Evolutionary conservation across 92 coral and sea anemone genomes (phyloP).

Genomic region (Palythoa caribaeorum): DNA sequence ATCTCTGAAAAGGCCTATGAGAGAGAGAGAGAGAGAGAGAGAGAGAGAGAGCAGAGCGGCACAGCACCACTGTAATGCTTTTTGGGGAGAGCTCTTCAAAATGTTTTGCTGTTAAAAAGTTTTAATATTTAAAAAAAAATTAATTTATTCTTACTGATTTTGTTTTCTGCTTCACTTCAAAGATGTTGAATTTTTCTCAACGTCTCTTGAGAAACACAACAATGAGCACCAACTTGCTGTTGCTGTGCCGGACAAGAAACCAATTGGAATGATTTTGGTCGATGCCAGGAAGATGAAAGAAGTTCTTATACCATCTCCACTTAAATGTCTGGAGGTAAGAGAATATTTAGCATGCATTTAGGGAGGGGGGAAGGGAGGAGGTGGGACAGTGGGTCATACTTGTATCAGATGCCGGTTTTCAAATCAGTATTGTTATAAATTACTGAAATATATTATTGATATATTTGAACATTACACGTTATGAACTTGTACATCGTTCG

Average conservation of each 20-base stretch:
- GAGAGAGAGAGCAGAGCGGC: too few species aligned
- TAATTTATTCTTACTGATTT: background rate
- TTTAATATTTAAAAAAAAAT: too few species aligned
- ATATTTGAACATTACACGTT: background rate
- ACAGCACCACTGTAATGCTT: too few species aligned
- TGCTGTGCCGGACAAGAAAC: constrained; percentile 81
- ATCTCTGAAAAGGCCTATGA: too few species aligned
- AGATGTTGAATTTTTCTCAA: constrained; percentile 92
- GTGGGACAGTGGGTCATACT: too few species aligned
- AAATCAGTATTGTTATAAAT: too few species aligned
- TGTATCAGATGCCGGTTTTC: background rate
- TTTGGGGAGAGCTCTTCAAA: too few species aligned
- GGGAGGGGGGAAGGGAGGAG: too few species aligned
- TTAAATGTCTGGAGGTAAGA: constrained; percentile 92
- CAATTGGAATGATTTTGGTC: constrained; percentile 96
- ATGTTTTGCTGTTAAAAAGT: too few species aligned
- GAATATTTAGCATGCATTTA: background rate
- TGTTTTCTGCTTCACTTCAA: constrained; percentile 11
- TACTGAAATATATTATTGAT: too few species aligned
- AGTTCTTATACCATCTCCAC: constrained; percentile 95
- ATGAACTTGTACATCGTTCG: too few species aligned
- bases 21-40: too few species aligned
- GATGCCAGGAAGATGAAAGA: constrained; percentile 91
- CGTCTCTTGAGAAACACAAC: constrained; percentile 92
- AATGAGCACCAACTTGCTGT: constrained; percentile 93